phyloP scores from a whole-genome alignment of 2,888 invertebrate genomes.

The Leptinotarsa peninsularis region DNA sequence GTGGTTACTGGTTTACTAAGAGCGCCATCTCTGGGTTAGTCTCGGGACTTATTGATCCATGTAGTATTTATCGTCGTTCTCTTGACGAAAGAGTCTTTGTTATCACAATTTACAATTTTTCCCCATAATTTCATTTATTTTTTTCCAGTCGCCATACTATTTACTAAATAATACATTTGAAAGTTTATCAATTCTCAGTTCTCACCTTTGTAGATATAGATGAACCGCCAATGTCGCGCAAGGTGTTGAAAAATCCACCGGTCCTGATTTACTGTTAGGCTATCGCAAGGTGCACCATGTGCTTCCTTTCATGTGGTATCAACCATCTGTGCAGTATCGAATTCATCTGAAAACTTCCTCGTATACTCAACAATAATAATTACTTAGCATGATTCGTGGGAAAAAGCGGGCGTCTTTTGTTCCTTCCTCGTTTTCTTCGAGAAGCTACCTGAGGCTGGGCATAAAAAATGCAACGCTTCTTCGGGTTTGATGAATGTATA shows the following conservation, averaged over 20 bases:
- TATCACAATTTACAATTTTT: no score
- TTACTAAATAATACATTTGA: no score
- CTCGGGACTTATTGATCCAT: no score
- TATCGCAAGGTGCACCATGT: conserved; percentile 3
- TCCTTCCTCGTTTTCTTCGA: not conserved
- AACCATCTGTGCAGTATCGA: conserved; percentile 45
- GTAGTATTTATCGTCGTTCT: no score
- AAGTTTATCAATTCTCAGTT: no score
- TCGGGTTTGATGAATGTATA: not conserved
- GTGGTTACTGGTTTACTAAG: no score
- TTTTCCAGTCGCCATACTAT: no score
- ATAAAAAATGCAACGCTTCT: not conserved
- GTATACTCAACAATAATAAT: conserved; percentile 37
- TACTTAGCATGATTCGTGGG: conserved; percentile 40
- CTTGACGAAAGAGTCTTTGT: no score
- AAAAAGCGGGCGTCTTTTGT: conserved; percentile 12
- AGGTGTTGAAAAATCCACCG: conserved; percentile 13
- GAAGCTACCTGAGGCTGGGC: not conserved
- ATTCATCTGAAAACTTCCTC: conserved; percentile 42
- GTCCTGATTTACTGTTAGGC: conserved; percentile 14
- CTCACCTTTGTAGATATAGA: no score
- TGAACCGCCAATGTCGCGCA: not conserved
- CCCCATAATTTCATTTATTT: no score
- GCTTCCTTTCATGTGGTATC: not conserved
- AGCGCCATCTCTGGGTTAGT: no score